These are phyloP conservation scores for Philonicus albiceps DNA, from an alignment of 2,888 invertebrate species.

Conservation along the genomic window DNA sequence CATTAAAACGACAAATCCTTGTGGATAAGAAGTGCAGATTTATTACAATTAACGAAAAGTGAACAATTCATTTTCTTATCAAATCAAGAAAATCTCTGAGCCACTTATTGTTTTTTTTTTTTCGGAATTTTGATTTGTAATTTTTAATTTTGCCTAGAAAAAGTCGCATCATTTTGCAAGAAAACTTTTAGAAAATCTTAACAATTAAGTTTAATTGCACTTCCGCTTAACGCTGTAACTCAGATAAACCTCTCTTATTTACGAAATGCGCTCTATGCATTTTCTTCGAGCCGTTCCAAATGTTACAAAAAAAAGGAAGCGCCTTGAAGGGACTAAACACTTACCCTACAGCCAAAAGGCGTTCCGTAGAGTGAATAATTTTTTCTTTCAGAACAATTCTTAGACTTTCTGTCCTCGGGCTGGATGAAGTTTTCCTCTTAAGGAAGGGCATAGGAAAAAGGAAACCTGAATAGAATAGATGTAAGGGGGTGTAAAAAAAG, in stretches of 20 bases:
- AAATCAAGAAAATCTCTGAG: not conserved
- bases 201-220: not conserved
- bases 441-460: not conserved
- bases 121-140: not conserved
- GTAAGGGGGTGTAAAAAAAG: not conserved
- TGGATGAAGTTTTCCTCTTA: not conserved
- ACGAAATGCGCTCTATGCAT: not conserved
- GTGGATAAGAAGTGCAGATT: not conserved
- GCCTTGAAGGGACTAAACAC: not conserved
- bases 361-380: not conserved
- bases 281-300: not conserved
- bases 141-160: not conserved
- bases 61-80: not conserved
- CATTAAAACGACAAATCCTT: not conserved
- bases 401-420: not conserved
- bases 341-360: not conserved
- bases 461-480: not conserved
- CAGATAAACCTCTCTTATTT: not conserved
- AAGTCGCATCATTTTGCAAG: not conserved
- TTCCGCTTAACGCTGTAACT: not conserved
- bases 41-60: not conserved
- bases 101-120: not conserved
- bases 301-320: not conserved
- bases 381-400: not conserved
- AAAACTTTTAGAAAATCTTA: not conserved